Evolutionary conservation across 2,888 invertebrate species (phyloP).

Genomic region (Megaustenia siamemsis): DNA sequence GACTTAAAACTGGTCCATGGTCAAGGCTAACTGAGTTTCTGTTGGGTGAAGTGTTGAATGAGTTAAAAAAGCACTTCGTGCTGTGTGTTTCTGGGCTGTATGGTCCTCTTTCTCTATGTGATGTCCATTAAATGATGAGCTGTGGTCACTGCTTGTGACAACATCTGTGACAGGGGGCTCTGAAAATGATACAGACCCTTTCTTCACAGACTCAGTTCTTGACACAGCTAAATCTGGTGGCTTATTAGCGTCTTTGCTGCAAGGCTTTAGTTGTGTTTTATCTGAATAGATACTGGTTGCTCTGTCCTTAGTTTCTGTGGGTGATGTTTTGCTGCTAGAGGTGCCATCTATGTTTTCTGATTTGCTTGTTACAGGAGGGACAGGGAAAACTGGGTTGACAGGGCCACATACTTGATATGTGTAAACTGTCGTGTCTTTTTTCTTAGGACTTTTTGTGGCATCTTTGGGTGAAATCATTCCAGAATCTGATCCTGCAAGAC

Average conservation of each 20-base stretch:
- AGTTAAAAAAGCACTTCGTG: conserved; percentile 71
- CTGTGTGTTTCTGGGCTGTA: conserved; percentile 63
- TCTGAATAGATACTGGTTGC: neutral
- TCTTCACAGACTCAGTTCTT: conserved; percentile 31
- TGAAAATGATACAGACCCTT: conserved; percentile 33
- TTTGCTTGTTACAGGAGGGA: conserved; percentile 32
- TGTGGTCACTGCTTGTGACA: neutral
- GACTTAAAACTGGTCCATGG: conserved; percentile 37
- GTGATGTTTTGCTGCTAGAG: neutral
- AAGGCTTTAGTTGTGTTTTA: conserved; percentile 1
- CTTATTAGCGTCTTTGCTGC: neutral
- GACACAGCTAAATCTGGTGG: conserved; percentile 3
- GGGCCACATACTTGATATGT: conserved; percentile 46
- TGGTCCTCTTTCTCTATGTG: conserved; percentile 15
- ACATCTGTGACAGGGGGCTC: conserved; percentile 10
- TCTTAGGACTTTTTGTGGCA: conserved; percentile 9
- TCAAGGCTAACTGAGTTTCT: conserved; percentile 46
- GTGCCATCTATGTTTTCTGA: neutral
- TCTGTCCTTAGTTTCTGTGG: conserved; percentile 14
- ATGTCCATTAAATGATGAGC: conserved; percentile 31
- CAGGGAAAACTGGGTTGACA: conserved; percentile 46
- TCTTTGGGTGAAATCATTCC: neutral
- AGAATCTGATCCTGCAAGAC: neutral
- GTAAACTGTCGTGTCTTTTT: conserved; percentile 33
- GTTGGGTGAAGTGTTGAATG: conserved; percentile 63